Percentiles rank a stretch among this genome's conserved stretches.
Evolutionary conservation across 2,113 vertebrate species (phyloP).

Genomic region (Pipa parva): DNA sequence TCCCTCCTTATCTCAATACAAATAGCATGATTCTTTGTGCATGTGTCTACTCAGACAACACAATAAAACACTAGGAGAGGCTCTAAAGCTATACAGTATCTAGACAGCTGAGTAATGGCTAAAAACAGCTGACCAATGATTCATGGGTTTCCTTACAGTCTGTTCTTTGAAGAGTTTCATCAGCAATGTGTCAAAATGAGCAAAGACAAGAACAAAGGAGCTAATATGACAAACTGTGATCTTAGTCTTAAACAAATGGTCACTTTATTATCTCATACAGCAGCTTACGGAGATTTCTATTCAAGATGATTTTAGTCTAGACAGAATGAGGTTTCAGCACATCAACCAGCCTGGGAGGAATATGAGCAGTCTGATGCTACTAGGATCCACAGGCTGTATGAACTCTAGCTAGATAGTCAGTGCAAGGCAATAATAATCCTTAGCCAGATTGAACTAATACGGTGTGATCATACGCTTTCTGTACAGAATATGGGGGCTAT

Average conservation of each 20-base stretch:
- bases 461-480: no score
- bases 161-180: constrained; percentile 58
- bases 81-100: constrained; percentile 61
- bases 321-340: constrained; percentile 67
- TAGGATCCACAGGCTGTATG: constrained; percentile 31
- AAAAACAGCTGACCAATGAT: constrained; percentile 61
- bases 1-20: constrained; percentile 43
- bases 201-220: constrained; percentile 54
- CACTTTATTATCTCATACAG: no score
- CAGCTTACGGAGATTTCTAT: constrained; percentile 62
- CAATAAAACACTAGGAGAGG: constrained; percentile 54
- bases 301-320: constrained; percentile 68
- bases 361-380: constrained; percentile 42
- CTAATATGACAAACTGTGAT: constrained; percentile 62
- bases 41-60: constrained; percentile 47
- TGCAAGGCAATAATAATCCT: no score
- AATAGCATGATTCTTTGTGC: constrained; percentile 49
- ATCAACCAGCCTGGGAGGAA: constrained; percentile 54
- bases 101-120: constrained; percentile 66
- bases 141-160: constrained; percentile 43
- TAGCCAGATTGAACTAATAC: no score
- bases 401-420: no score
- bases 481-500: no score
- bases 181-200: constrained; percentile 53
- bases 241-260: constrained; percentile 58